Evolutionary conservation across 2,113 vertebrate species (phyloP), one percentile per base, ranked within the genome.

Genomic region (Microtus ochrogaster): DNA sequence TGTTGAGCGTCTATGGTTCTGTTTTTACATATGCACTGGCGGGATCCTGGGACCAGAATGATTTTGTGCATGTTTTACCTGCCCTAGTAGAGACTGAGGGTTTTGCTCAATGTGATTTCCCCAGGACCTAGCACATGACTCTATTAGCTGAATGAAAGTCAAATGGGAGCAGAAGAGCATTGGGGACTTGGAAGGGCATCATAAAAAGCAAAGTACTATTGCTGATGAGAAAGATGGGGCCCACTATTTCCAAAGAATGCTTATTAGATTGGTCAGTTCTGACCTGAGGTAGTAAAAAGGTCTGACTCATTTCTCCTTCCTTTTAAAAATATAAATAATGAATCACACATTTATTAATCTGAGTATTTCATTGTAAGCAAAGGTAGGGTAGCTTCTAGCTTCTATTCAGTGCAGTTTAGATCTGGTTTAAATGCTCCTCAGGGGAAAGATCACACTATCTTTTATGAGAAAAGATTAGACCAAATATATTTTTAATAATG

Each of bases 401-500:
- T 79, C 91, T 76, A 39, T 30, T 73, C 41, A 74, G 79, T 7
- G 52, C 36, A 76, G 74, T 79, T 90, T 89, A 93, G 22, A 70
- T 66, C 33, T 96, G 74, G 12, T 85, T 97, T 91, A 94, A 72
- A 85, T 90, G 77, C 13, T 94, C 66, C 73, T 95, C 52, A 58
- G 90, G 82, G 74, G 72, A 97, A 96, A 95, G 39, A 61, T 47
- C 44, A 55, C 21, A 47, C 90, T 87, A 82, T 88, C 28, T n/a
- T 81, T 94, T 91, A 41, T 74, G 70, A 94, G 70, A 96, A 97
- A 96, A 92, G 92, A 93, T 85, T 91, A 92, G 36, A 65, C 78
- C 77, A 82, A 94, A 94, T 81, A 85, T 92, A 94, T 87, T 96
- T 94, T 96, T 91, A 88, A 82, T 89, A 95, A 85, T 95, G n/a